These are phyloP conservation scores for Anneissia japonica DNA, from an alignment of 35 echinoderm and acorn worm genomes.

Conservation along the genomic window DNA sequence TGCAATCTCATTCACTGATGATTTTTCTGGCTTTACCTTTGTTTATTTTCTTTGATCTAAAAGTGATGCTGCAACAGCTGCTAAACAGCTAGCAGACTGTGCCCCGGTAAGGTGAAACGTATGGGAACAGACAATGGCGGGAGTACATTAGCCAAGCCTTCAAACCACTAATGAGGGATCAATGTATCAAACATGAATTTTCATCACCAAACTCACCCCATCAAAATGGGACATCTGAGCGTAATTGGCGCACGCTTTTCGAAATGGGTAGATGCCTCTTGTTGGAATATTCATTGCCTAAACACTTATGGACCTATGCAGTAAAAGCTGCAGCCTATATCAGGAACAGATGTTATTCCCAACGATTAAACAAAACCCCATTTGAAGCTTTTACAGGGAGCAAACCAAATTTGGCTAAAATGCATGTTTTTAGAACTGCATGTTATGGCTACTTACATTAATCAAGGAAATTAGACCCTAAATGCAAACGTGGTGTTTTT, in stretches of 20 bases:
- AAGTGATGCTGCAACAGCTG: neutral
- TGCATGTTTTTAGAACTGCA: neutral
- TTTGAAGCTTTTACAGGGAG: neutral
- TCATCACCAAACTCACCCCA: neutral
- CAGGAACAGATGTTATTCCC: neutral
- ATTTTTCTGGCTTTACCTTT: neutral
- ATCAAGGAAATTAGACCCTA: neutral
- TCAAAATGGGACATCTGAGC: neutral
- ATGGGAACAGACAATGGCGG: neutral
- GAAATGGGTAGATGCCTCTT: slow-evolving; percentile 5
- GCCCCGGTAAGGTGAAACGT: neutral
- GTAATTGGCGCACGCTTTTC: neutral
- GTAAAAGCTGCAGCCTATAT: neutral
- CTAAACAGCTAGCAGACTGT: neutral
- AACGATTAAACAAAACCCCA: neutral
- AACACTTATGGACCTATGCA: neutral
- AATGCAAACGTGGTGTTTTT: neutral
- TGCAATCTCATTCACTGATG: neutral
- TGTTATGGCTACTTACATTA: neutral
- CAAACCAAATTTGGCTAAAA: neutral
- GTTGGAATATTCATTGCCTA: neutral
- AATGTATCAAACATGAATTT: neutral
- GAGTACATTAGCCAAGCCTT: neutral
- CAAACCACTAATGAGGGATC: neutral
- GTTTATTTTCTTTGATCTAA: neutral